phyloP scores from a whole-genome alignment of 1,140 invertebrate genomes.

The Drosophila elegans region DNA sequence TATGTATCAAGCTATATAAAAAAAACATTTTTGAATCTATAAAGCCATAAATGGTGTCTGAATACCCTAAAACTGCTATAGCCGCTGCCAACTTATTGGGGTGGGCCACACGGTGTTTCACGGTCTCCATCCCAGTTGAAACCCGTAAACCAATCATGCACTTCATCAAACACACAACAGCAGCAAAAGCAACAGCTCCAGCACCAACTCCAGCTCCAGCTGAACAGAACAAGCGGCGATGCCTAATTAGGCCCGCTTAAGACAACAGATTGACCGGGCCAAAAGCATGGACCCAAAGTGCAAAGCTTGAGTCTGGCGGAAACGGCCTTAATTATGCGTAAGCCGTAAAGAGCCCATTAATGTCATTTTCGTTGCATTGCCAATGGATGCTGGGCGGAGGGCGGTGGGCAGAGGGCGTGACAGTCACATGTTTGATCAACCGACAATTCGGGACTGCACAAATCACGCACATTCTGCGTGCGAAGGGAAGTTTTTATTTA shows the following conservation, averaged over 20 bases:
- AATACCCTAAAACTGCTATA: neutral
- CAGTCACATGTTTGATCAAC: conserved; percentile 18
- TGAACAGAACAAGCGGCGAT: conserved; percentile 20
- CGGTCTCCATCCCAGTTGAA: conserved; percentile 1
- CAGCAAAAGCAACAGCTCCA: conserved; percentile 23
- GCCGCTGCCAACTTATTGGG: neutral
- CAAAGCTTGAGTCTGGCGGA: conserved; percentile 15
- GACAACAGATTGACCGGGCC: conserved; percentile 60
- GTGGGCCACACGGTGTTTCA: neutral
- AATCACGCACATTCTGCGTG: conserved; percentile 8
- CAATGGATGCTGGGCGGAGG: conserved; percentile 3
- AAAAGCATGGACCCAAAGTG: conserved; percentile 18
- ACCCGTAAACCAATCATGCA: conserved; percentile 69
- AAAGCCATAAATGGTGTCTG: neutral
- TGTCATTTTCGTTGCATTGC: conserved; percentile 62
- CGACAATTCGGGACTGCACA: conserved; percentile 1
- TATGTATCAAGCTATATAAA: too few species aligned
- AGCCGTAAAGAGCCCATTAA: conserved; percentile 66
- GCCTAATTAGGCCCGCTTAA: conserved; percentile 70
- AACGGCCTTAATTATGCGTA: conserved; percentile 77
- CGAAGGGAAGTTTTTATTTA: neutral
- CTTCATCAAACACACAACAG: conserved; percentile 43
- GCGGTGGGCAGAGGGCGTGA: conserved; percentile 1
- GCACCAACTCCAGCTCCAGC: neutral
- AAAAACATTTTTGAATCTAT: neutral